A percentile compares a stretch with the other conserved stretches of the same genome.
phyloP scores from a whole-genome alignment of 1,140 invertebrate genomes.

The Meteorus sp. region DNA sequence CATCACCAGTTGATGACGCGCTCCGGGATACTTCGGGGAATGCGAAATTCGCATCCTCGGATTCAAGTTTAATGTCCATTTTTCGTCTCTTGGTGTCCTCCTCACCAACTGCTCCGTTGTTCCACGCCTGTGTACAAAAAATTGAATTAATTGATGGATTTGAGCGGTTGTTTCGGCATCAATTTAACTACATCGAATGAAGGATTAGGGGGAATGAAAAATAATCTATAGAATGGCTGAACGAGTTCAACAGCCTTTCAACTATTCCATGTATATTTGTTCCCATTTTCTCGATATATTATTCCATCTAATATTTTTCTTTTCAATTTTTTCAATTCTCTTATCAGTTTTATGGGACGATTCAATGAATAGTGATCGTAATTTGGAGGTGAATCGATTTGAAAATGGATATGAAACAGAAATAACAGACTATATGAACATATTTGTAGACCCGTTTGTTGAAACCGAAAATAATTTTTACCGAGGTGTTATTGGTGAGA shows the following conservation, averaged over 20 bases:
- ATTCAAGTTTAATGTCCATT: constrained; percentile 68
- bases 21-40: constrained; percentile 45
- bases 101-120: constrained; percentile 41
- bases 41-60: constrained; percentile 66
- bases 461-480: constrained; percentile 28
- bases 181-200: constrained; percentile 45
- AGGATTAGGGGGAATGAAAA: constrained; percentile 20
- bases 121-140: constrained; percentile 47
- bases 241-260: constrained; percentile 46
- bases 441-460: background rate
- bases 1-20: constrained; percentile 6
- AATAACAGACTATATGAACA: background rate
- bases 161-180: constrained; percentile 20
- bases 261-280: no score
- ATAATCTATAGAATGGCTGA: constrained; percentile 1
- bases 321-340: background rate
- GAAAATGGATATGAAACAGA: background rate
- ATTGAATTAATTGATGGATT: constrained; percentile 29
- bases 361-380: background rate
- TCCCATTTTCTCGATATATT: no score
- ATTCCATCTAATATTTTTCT: constrained; percentile 17
- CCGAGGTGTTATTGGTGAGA: constrained; percentile 26
- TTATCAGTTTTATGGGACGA: background rate
- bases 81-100: constrained; percentile 64
- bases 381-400: background rate